Conservation (phyloP, 2,888 invertebrate species). For the Tetramorium bicarinatum region DNA sequence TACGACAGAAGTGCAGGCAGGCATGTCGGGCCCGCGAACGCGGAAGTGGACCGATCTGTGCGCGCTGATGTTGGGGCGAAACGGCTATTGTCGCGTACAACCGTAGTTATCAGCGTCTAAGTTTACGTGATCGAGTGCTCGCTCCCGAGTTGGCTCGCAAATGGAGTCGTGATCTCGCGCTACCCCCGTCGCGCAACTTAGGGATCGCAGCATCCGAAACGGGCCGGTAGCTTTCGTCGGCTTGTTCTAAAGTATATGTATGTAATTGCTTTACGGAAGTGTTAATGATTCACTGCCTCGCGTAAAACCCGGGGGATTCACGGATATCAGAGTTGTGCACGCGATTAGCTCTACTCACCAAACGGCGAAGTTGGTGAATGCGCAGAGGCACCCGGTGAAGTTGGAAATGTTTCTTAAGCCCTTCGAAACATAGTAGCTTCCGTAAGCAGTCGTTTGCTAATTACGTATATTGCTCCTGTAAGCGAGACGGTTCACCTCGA, state of each 20-base stretch:
- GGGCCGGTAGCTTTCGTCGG: background rate
- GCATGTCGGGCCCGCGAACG: slow-evolving; percentile 6
- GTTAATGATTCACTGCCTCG: slow-evolving; percentile 4
- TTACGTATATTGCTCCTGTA: background rate
- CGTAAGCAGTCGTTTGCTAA: background rate
- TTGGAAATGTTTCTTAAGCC: background rate
- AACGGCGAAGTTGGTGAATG: slow-evolving; percentile 3
- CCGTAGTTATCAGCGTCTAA: background rate
- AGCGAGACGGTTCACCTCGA: background rate
- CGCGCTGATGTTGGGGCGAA: slow-evolving; percentile 1
- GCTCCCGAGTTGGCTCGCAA: background rate
- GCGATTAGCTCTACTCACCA: slow-evolving; percentile 35
- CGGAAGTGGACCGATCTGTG: slow-evolving; percentile 14
- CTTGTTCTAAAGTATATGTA: background rate
- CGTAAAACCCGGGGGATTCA: background rate
- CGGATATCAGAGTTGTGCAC: background rate
- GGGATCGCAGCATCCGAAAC: background rate
- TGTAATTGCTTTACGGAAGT: slow-evolving; percentile 6
- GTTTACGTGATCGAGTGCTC: slow-evolving; percentile 28
- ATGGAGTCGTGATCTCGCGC: background rate
- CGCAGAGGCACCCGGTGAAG: background rate
- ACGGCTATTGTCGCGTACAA: slow-evolving; percentile 15
- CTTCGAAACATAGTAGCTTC: background rate
- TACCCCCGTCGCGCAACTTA: background rate
- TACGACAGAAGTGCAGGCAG: background rate